phyloP scores from a whole-genome alignment of 2,888 invertebrate genomes.

The Rhamphomyia laevipes region DNA sequence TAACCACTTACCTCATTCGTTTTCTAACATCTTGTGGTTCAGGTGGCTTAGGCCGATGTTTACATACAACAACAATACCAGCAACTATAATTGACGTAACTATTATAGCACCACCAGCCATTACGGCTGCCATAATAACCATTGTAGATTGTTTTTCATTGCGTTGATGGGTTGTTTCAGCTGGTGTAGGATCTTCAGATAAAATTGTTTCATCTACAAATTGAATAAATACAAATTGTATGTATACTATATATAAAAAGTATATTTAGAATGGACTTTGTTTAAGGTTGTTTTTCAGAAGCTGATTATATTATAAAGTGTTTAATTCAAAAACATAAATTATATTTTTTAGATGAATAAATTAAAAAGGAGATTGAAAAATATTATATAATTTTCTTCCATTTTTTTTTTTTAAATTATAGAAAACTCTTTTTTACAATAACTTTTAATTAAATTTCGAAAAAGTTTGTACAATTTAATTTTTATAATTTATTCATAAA shows the following conservation, averaged over 20 bases:
- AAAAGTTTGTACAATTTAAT: too few relatives aligned
- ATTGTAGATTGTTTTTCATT: constrained; percentile 37
- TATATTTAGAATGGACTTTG: too few relatives aligned
- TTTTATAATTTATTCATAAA: too few relatives aligned
- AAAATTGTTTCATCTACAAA: constrained; percentile 36
- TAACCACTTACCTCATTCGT: constrained; percentile 35
- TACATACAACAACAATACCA: constrained; percentile 38
- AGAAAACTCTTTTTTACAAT: too few relatives aligned
- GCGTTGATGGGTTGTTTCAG: constrained; percentile 38
- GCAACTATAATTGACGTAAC: constrained; percentile 40
- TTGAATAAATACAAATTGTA: background rate
- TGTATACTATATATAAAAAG: background rate
- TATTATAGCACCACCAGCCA: constrained; percentile 37
- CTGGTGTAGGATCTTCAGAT: constrained; percentile 39
- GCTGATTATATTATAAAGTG: too few relatives aligned
- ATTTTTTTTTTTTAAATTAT: too few relatives aligned
- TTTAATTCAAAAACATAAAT: too few relatives aligned
- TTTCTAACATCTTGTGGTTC: constrained; percentile 39
- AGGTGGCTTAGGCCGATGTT: constrained; percentile 38
- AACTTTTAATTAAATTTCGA: too few relatives aligned
- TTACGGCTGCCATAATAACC: constrained; percentile 36
- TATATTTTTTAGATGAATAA: too few relatives aligned
- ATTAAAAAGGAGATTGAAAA: too few relatives aligned
- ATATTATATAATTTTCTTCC: too few relatives aligned
- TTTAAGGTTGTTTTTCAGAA: too few relatives aligned